Evolutionary conservation across 2,797 vertebrate genomes (phyloP), one percentile per base, ranked within the genome.

Genomic region (Cichlasoma orientale): DNA sequence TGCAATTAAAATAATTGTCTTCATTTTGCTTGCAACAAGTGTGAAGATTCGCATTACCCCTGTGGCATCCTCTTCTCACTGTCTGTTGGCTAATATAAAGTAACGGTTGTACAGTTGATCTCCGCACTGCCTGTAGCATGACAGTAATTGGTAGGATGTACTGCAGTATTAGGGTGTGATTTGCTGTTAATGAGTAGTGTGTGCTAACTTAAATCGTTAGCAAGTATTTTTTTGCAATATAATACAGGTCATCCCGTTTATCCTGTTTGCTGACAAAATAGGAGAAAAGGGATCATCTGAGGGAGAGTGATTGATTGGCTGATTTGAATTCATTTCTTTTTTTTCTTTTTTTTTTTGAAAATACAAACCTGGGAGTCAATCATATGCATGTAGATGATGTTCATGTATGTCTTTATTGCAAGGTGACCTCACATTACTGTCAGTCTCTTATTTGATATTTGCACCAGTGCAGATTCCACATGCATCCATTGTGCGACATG

Each of bases 61-160:
- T 56, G 71, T 78, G 82, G 85, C 77, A 86, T 75, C 78, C 44
- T 82, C 75, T 66, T 75, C 79, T 91, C 85, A 88, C 55, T 86
- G 87, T 90, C 88, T 89, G 82, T 57, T 50, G 63, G 73, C 82
- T 90, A 90, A 93, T 90, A 56, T 54, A 80, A 83, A 66, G 61
- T 90, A 91, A 92, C 66, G 77, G 86, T 87, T 74, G 77, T 52
- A 72, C 41, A 72, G 73, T 70, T 88, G 77, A 90, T 85, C 78
- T 72, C 87, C 75, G 72, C 85, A 53, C 69, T 56, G 77, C 85
- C 75, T 74, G 11, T 87, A 84, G 83, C 72, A 77, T 79, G 70
- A 75, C 77, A 82, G 80, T 92, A 88, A 92, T 89, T 92, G 84
- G 70, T 79, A 61, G 56, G 66, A 58, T 88, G 54, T 78, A 52